Conservation (phyloP, 53 echinoderm and acorn worm species). For the Antedon mediterranea region DNA sequence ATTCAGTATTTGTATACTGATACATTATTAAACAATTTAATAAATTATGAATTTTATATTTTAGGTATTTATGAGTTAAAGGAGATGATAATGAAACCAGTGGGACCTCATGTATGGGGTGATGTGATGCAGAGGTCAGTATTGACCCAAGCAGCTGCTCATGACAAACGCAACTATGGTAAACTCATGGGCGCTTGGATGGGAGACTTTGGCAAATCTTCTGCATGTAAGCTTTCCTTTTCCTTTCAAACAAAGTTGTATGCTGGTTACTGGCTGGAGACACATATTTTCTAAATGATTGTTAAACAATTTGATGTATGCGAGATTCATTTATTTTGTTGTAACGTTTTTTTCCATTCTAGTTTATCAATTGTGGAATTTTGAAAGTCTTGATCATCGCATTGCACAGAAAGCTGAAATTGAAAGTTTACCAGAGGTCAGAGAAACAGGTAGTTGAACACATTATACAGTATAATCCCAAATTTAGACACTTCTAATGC, state of each 20-base stretch:
- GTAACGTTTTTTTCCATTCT: not conserved
- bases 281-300: too few species aligned
- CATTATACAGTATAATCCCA: not conserved
- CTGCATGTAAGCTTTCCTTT: conserved; percentile 53
- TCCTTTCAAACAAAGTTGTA: too few species aligned
- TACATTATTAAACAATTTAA: not conserved
- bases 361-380: conserved; percentile 84
- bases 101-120: not conserved
- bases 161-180: conserved; percentile 16
- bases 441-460: conserved; percentile 8
- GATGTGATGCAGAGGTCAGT: conserved; percentile 18
- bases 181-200: conserved; percentile 62
- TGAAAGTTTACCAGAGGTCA: conserved; percentile 11
- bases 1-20: too few species aligned
- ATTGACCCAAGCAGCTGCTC: conserved; percentile 14
- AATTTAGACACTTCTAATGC: too few species aligned
- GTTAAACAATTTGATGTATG: too few species aligned
- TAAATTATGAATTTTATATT: too few species aligned
- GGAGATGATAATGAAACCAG: conserved; percentile 29
- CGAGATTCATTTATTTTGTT: too few species aligned
- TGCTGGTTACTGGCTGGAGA: too few species aligned
- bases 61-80: conserved; percentile 68
- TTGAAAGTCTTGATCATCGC: conserved; percentile 44
- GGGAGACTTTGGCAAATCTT: conserved; percentile 48
- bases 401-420: conserved; percentile 10